phyloP scores from a whole-genome alignment of 1,140 invertebrate genomes.

The Drosophila santomea region DNA sequence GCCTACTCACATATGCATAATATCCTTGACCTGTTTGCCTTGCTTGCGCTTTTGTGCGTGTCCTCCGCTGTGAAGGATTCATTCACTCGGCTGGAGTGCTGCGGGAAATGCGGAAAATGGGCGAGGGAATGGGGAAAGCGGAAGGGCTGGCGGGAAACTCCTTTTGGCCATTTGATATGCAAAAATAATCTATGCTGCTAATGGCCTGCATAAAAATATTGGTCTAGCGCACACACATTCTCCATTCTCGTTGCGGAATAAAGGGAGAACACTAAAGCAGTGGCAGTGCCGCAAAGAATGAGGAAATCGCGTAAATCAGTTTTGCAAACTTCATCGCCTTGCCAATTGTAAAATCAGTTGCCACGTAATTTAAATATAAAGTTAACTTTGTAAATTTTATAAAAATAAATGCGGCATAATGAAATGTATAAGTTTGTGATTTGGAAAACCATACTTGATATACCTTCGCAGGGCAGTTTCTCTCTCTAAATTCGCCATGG shows the following conservation, averaged over 20 bases:
- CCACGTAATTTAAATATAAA: neutral
- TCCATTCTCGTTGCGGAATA: neutral
- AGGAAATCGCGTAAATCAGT: neutral
- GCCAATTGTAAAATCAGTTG: neutral
- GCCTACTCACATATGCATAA: constrained; percentile 68
- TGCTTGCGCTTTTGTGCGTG: constrained; percentile 70
- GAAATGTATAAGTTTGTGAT: neutral
- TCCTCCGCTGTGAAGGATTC: constrained; percentile 14
- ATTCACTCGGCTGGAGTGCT: constrained; percentile 1
- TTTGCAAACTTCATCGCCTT: neutral
- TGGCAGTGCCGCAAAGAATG: neutral
- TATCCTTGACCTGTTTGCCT: constrained; percentile 75
- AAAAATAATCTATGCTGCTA: constrained; percentile 70
- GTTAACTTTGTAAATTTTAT: neutral
- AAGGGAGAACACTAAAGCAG: neutral
- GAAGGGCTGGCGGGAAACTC: constrained; percentile 7
- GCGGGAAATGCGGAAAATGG: neutral
- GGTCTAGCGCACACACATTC: constrained; percentile 9
- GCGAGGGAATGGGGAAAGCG: too few species aligned
- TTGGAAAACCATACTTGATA: neutral
- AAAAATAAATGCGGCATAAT: neutral
- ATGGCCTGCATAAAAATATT: constrained; percentile 69
- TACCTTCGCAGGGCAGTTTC: neutral
- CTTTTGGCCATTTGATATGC: constrained; percentile 59
- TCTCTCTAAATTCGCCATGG: neutral